A percentile compares a stretch with the other conserved stretches of the same genome.
Evolutionary conservation across 2,888 invertebrate species (phyloP).

Genomic region (Diarsia dahlii): DNA sequence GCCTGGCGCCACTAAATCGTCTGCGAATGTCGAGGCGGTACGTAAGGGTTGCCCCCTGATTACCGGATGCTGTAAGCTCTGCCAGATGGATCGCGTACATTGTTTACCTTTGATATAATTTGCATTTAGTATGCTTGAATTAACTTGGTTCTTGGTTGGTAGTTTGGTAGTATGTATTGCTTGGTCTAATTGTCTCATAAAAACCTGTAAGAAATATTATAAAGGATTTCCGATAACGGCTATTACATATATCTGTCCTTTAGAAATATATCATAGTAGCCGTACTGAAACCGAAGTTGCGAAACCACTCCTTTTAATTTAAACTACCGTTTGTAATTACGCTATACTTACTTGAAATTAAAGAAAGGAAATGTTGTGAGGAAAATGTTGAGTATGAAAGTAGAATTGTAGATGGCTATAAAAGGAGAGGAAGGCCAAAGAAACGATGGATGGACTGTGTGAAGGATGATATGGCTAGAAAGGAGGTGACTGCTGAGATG

Average conservation of each 20-base stretch:
- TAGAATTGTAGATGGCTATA: too few relatives aligned
- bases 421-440: too few relatives aligned
- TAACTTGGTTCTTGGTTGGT: conserved; percentile 11
- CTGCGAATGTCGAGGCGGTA: conserved; percentile 71
- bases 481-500: too few relatives aligned
- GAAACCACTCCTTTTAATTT: not conserved
- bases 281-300: fast-evolving
- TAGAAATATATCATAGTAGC: too few relatives aligned
- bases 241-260: too few relatives aligned
- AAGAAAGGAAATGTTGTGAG: too few relatives aligned
- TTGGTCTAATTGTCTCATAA: too few relatives aligned
- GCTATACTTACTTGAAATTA: too few relatives aligned
- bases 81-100: conserved; percentile 30
- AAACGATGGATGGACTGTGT: too few relatives aligned
- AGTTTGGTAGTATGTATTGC: too few relatives aligned
- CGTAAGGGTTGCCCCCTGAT: conserved; percentile 72
- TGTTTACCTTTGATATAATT: conserved; percentile 43
- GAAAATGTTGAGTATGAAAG: too few relatives aligned
- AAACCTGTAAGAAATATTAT: not conserved
- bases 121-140: conserved; percentile 30
- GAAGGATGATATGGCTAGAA: too few relatives aligned
- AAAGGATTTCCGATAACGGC: not conserved
- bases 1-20: conserved; percentile 77
- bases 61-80: conserved; percentile 51
- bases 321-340: not conserved